These are phyloP conservation scores for Gasterosteus nipponicus DNA, from an alignment of 2,113 vertebrate species.

Conservation along the genomic window DNA sequence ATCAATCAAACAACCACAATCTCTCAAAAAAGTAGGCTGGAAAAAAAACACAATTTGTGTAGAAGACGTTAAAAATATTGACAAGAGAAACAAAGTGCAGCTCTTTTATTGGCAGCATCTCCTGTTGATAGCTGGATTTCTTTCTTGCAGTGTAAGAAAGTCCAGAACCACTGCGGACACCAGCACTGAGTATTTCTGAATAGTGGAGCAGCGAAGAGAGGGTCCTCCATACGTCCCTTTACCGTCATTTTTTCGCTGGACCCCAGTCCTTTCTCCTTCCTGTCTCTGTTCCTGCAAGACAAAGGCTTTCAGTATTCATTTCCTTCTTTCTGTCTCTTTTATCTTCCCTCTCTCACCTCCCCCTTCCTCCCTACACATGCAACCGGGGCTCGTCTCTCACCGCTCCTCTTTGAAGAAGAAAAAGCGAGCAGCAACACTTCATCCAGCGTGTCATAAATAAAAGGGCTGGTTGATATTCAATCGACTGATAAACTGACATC, in stretches of 20 bases:
- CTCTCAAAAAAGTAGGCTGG: neutral
- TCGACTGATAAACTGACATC: slow-evolving; percentile 75
- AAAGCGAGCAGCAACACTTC: slow-evolving; percentile 59
- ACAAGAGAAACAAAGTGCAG: neutral
- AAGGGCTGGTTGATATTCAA: slow-evolving; percentile 67
- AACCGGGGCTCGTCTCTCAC: slow-evolving; percentile 14
- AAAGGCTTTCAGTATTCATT: slow-evolving; percentile 72
- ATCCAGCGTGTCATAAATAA: slow-evolving; percentile 75
- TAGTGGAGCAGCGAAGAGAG: neutral
- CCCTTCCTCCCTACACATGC: slow-evolving; percentile 3
- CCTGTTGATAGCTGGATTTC: neutral
- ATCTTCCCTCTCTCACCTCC: neutral
- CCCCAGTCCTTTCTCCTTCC: slow-evolving; percentile 32
- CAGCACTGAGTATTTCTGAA: neutral
- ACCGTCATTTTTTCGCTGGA: neutral
- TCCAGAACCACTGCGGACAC: slow-evolving; percentile 9
- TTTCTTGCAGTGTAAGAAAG: neutral
- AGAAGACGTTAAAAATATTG: neutral
- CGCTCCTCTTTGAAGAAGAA: slow-evolving; percentile 48
- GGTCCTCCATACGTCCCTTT: neutral
- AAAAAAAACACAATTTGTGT: neutral
- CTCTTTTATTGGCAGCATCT: neutral
- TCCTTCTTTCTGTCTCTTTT: slow-evolving; percentile 31
- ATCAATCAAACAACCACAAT: neutral
- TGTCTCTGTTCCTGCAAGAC: slow-evolving; percentile 59